A percentile compares a stretch with the other conserved stretches of the same genome.
Evolutionary conservation across 2,888 invertebrate species (phyloP).

Genomic region (Mythimna pallens): DNA sequence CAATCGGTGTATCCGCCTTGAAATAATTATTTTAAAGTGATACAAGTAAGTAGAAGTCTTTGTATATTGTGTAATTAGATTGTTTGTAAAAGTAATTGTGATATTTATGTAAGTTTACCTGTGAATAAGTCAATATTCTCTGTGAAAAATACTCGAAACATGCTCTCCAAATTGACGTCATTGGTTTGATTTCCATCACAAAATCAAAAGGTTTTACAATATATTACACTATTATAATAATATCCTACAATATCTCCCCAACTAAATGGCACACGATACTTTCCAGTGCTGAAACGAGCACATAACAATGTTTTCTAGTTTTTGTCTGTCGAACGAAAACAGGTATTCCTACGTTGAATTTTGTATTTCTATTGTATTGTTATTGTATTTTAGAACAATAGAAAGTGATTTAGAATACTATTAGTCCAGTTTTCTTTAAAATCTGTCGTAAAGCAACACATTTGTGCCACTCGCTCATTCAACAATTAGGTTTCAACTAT

Average conservation of each 20-base stretch:
- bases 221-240: slow-evolving; percentile 21
- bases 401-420: slow-evolving; percentile 61
- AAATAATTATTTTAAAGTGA: slow-evolving; percentile 75
- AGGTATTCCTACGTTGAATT: slow-evolving; percentile 41
- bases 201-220: slow-evolving; percentile 72
- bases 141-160: slow-evolving; percentile 55
- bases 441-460: slow-evolving; percentile 60
- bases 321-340: slow-evolving; percentile 37
- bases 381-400: slow-evolving; percentile 73
- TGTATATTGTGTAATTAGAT: slow-evolving; percentile 52
- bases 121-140: slow-evolving; percentile 47
- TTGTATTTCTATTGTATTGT: slow-evolving; percentile 68
- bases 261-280: slow-evolving; percentile 12
- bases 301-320: slow-evolving; percentile 11
- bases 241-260: slow-evolving; percentile 2
- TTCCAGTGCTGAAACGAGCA: slow-evolving; percentile 6
- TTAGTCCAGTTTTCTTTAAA: slow-evolving; percentile 69
- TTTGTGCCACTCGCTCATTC: slow-evolving; percentile 61
- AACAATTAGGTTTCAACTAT: slow-evolving; percentile 74
- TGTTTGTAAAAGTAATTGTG: slow-evolving; percentile 35
- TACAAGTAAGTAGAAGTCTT: slow-evolving; percentile 80
- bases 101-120: slow-evolving; percentile 46
- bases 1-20: slow-evolving; percentile 86
- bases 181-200: slow-evolving; percentile 82
- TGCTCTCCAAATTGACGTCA: slow-evolving; percentile 83